Base-by-base conservation (phyloP, 2,797 vertebrate genomes). In the Chaetophractus vellerosus region DNA sequence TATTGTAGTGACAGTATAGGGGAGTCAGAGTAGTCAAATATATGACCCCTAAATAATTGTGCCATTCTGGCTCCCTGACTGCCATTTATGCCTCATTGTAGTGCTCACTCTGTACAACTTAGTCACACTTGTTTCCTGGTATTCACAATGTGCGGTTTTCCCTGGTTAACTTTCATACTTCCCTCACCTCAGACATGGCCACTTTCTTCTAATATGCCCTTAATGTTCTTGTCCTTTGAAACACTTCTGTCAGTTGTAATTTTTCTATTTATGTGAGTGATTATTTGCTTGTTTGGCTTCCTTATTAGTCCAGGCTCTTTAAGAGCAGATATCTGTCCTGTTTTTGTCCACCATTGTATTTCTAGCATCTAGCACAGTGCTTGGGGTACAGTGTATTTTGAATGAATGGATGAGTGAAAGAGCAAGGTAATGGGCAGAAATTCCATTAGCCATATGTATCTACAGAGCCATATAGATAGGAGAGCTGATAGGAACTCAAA, bases 341-440 rank as follows among this genome's bases (percentile, higher is more conserved):
- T 89, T 86, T 87, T 91, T 55, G 78, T 6, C 19, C 64, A 50
- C 50, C 3, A 2, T 85, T 93, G 28, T 63, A 28, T 94, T 95
- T 81, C 68, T 71, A 33, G 41, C 45, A 52, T 81, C 68, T 71
- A 38, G 52, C 45, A 52, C 15, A 87, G 24, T 55, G 24, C 41
- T 87, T 80, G 61, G 82, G 61, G 23, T 63, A 76, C 6, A 57
- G 57, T 11, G 4, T 92, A 28, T 66, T 6, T 68, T 45, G 57
- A 94, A 31, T 78, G 76, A 78, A 63, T 88, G 81, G 45, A 57
- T 55, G 11, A 63, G 57, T 63, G 38, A 81, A 94, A 74, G 24
- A 57, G 18, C 45, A 80, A 2, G 12, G 15, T 36, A 79, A 61
- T 68, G 48, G n/a, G 69, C 52, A 76, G 64, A 83, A 87, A 57